Percentiles rank a stretch among this genome's conserved stretches.
Conservation (phyloP, 1,140 invertebrate species). For the Araneus ventricosus region DNA sequence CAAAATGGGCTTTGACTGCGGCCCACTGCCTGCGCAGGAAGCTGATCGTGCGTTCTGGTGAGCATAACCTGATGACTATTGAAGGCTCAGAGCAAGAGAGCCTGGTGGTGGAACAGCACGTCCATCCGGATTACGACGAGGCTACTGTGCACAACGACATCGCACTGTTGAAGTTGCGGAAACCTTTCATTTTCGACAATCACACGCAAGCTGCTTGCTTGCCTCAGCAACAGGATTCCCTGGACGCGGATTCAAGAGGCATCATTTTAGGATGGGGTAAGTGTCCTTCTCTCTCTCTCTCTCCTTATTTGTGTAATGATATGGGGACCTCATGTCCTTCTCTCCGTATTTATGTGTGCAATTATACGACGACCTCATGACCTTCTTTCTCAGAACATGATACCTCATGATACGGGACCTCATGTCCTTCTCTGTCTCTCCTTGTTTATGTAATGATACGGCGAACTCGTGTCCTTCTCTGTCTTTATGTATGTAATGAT, state of each 20-base stretch:
- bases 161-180: slow-evolving; percentile 85
- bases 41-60: slow-evolving; percentile 90
- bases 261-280: slow-evolving; percentile 68
- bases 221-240: slow-evolving; percentile 82
- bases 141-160: slow-evolving; percentile 96
- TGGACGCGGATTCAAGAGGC: slow-evolving; percentile 83
- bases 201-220: slow-evolving; percentile 84
- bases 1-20: slow-evolving; percentile 93
- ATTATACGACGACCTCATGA: too few relatives aligned
- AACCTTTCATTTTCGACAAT: slow-evolving; percentile 81
- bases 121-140: slow-evolving; percentile 91
- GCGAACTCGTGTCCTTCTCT: too few relatives aligned
- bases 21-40: slow-evolving; percentile 91
- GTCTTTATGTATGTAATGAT: too few relatives aligned
- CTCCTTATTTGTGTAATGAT: too few relatives aligned
- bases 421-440: too few relatives aligned
- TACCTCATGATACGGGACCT: too few relatives aligned
- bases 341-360: too few relatives aligned
- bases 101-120: slow-evolving; percentile 86
- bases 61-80: slow-evolving; percentile 86
- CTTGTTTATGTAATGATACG: too few relatives aligned
- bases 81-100: slow-evolving; percentile 88
- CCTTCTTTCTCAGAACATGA: too few relatives aligned
- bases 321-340: too few relatives aligned
- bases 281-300: background rate